A percentile compares a stretch with the other conserved stretches of the same genome.
phyloP scores from a whole-genome alignment of 2,888 invertebrate species.

The Acholoe squamosa region DNA sequence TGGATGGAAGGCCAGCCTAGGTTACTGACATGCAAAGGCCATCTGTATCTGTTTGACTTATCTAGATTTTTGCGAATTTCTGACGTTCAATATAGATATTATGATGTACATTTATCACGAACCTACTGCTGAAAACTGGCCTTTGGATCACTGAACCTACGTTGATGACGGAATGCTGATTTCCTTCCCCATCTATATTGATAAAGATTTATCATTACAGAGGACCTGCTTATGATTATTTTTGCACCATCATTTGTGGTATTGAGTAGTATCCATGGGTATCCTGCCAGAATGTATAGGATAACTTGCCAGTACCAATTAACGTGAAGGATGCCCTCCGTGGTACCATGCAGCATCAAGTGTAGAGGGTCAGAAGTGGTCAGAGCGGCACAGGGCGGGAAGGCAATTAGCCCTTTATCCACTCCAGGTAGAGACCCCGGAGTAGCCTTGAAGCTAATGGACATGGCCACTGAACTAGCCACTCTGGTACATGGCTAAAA shows the following conservation, averaged over 20 bases:
- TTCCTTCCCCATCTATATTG: too few species aligned
- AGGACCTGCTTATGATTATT: too few species aligned
- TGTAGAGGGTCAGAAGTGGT: background rate
- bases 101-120: too few species aligned
- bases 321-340: background rate
- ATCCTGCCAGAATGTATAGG: background rate
- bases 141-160: too few species aligned
- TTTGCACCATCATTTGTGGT: too few species aligned
- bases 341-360: background rate
- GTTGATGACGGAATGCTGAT: too few species aligned
- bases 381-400: background rate
- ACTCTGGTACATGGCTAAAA: background rate
- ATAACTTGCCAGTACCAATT: background rate
- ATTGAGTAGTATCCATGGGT: too few species aligned
- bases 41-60: background rate
- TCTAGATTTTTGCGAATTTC: background rate
- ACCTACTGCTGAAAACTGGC: too few species aligned
- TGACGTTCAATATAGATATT: too few species aligned
- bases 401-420: constrained; percentile 13
- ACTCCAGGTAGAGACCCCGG: background rate
- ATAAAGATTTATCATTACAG: too few species aligned
- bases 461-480: background rate
- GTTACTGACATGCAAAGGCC: background rate
- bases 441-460: background rate
- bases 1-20: background rate